These are phyloP conservation scores for Hylomyscus alleni DNA, from an alignment of 2,797 vertebrate genomes.

Conservation along the genomic window DNA sequence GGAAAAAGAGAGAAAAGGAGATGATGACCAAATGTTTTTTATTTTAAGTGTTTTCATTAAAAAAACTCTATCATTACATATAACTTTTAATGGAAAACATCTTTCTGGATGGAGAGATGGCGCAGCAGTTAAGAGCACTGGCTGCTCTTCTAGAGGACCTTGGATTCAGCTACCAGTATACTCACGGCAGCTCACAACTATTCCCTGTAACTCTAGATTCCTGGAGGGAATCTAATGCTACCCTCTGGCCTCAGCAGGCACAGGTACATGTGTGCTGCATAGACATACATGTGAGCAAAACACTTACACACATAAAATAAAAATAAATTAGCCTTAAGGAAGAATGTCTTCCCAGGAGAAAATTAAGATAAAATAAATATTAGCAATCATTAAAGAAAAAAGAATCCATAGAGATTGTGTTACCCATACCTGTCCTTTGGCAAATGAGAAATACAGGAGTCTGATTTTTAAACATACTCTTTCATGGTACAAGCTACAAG, in stretches of 20 bases:
- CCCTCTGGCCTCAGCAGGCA: neutral
- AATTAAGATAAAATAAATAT: neutral
- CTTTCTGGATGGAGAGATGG: neutral
- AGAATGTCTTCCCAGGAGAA: neutral
- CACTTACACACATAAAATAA: neutral
- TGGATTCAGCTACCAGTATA: neutral
- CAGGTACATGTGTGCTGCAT: neutral
- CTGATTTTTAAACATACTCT: conserved; percentile 14
- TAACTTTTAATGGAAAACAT: conserved; percentile 46
- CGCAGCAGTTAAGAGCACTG: neutral
- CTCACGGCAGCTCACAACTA: neutral
- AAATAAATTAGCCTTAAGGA: neutral
- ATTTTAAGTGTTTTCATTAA: conserved; percentile 38
- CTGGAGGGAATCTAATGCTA: neutral
- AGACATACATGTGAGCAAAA: neutral
- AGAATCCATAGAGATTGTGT: neutral
- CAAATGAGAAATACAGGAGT: neutral
- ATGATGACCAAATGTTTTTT: neutral
- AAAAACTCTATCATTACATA: neutral
- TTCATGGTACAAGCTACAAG: neutral
- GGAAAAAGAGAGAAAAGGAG: neutral
- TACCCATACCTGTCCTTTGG: neutral
- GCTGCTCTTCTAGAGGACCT: neutral
- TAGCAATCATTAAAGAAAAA: neutral
- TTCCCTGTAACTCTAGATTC: neutral